phyloP scores from a whole-genome alignment of 2,113 vertebrate genomes.

The Microcebus tavaratra region DNA sequence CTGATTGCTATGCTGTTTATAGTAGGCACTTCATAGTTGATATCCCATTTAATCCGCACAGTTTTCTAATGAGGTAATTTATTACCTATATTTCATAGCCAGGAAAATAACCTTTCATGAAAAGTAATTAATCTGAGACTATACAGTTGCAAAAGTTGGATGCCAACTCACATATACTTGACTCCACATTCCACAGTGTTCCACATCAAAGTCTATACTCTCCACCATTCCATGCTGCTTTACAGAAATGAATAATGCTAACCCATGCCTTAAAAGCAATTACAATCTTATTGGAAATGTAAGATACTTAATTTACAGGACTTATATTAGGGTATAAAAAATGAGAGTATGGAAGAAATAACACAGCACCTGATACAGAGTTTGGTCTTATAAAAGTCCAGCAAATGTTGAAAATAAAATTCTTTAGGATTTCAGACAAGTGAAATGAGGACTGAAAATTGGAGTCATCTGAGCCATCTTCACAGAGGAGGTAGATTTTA shows the following conservation, averaged over 20 bases:
- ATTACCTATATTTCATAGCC: background rate
- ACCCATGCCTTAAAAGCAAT: background rate
- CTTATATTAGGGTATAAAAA: background rate
- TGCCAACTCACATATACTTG: fast-evolving
- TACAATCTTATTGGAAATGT: background rate
- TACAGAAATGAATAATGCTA: background rate
- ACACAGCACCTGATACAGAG: background rate
- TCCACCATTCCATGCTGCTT: fast-evolving
- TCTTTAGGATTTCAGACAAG: background rate
- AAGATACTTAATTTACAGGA: background rate
- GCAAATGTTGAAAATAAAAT: background rate
- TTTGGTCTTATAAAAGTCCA: background rate
- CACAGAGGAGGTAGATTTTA: background rate
- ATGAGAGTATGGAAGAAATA: background rate
- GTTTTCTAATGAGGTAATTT: background rate
- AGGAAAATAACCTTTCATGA: background rate
- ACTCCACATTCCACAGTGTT: background rate
- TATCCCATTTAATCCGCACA: background rate
- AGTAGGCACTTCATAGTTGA: background rate
- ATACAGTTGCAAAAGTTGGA: background rate
- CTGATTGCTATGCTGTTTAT: background rate
- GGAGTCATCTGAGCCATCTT: background rate
- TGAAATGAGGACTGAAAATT: background rate
- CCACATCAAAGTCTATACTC: background rate
- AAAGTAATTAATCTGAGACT: background rate